Conservation (phyloP, 2,797 vertebrate species). For the Poeciliopsis turneri region DNA sequence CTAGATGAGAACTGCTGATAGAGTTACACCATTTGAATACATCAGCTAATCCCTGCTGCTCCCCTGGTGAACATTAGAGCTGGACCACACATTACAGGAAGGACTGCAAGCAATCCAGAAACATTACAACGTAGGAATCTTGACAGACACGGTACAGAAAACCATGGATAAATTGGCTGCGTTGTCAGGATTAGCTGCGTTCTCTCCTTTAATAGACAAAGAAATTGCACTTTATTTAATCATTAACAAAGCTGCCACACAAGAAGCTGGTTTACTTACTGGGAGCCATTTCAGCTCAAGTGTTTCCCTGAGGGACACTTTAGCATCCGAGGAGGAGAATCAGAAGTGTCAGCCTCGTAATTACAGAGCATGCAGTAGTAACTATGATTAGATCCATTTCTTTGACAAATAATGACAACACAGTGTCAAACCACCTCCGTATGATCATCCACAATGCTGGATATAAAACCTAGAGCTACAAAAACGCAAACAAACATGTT, state of each 20-base stretch:
- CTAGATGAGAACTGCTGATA: slow-evolving; percentile 46
- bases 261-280: background rate
- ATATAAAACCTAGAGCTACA: slow-evolving; percentile 4
- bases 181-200: background rate
- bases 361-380: background rate
- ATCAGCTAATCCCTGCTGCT: slow-evolving; percentile 52
- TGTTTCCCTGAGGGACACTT: slow-evolving; percentile 1
- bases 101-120: slow-evolving; percentile 32
- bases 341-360: background rate
- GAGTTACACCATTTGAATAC: slow-evolving; percentile 56
- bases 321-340: slow-evolving; percentile 5
- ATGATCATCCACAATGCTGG: background rate
- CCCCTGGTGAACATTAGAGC: slow-evolving; percentile 40
- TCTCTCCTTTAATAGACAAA: slow-evolving; percentile 1
- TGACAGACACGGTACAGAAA: slow-evolving; percentile 16
- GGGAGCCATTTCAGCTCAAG: slow-evolving; percentile 1
- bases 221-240: background rate
- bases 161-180: background rate
- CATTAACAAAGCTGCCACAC: slow-evolving; percentile 1
- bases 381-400: slow-evolving; percentile 27
- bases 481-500: background rate
- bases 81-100: slow-evolving; percentile 38
- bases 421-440: background rate
- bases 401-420: slow-evolving; percentile 15
- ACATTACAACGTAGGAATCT: slow-evolving; percentile 15